Evolutionary conservation across 2,113 vertebrate species (phyloP).

Genomic region (Martes martes): DNA sequence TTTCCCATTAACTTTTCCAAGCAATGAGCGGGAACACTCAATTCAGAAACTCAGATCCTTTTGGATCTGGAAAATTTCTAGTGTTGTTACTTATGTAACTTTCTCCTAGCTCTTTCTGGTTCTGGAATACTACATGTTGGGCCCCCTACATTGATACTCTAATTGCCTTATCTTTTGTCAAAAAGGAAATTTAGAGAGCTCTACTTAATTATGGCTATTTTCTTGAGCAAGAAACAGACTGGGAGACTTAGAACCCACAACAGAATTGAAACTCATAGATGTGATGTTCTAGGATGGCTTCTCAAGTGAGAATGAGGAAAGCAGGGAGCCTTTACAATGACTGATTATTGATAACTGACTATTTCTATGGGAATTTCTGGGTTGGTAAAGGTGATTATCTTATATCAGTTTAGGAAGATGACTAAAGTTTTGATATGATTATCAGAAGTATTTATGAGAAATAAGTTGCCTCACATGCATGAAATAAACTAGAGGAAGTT

Average conservation of each 20-base stretch:
- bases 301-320: neutral
- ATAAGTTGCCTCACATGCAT: neutral
- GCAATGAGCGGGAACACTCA: neutral
- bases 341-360: neutral
- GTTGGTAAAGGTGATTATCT: neutral
- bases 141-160: neutral
- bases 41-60: neutral
- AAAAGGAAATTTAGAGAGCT: neutral
- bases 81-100: neutral
- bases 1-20: neutral
- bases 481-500: neutral
- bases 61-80: neutral
- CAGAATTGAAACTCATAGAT: neutral
- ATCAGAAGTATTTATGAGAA: neutral
- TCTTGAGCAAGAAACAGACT: neutral
- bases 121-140: neutral
- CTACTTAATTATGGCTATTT: neutral
- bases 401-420: neutral
- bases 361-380: neutral
- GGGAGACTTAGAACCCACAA: neutral
- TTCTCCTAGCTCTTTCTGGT: neutral
- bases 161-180: neutral
- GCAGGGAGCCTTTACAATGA: neutral
- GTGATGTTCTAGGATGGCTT: neutral
- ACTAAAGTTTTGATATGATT: neutral